Conservation (phyloP, 1,140 invertebrate species). For the Lordiphosa mommai region DNA sequence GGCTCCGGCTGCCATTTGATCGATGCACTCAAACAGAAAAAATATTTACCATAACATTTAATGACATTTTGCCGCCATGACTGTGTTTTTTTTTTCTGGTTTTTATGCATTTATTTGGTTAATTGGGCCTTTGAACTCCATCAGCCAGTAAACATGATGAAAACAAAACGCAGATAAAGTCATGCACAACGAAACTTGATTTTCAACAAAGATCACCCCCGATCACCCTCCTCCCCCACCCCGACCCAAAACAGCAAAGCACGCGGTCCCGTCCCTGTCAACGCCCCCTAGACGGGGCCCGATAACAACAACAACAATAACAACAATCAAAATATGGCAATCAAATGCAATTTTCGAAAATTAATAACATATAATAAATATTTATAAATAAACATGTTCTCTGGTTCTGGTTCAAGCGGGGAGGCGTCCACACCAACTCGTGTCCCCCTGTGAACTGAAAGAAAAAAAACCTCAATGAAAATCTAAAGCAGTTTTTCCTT, state of each 20-base stretch:
- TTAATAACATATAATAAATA: conserved; percentile 19
- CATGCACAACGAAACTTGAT: conserved; percentile 56
- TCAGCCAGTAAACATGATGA: conserved; percentile 29
- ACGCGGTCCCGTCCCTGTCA: conserved; percentile 23
- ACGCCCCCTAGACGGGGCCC: conserved; percentile 32
- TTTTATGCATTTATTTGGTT: conserved; percentile 62
- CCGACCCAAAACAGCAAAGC: neutral
- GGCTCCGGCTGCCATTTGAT: conserved; percentile 62
- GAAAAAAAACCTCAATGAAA: conserved; percentile 61
- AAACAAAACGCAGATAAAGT: conserved; percentile 59
- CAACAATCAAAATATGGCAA: conserved; percentile 6
- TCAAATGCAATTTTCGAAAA: conserved; percentile 7
- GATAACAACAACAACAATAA: neutral
- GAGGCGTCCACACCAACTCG: conserved; percentile 15
- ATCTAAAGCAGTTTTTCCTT: conserved; percentile 34
- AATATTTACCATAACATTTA: conserved; percentile 65
- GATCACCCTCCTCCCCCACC: neutral
- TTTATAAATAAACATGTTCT: conserved; percentile 23
- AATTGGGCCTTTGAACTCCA: conserved; percentile 72
- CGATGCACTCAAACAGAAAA: conserved; percentile 32
- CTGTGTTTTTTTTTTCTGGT: conserved; percentile 32
- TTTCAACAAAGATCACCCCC: conserved; percentile 43
- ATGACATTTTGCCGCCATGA: conserved; percentile 55
- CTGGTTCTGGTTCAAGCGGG: too few species aligned
- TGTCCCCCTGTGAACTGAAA: conserved; percentile 30